Evolutionary conservation across 2,797 vertebrate genomes (phyloP).

Genomic region (Galago senegalensis): DNA sequence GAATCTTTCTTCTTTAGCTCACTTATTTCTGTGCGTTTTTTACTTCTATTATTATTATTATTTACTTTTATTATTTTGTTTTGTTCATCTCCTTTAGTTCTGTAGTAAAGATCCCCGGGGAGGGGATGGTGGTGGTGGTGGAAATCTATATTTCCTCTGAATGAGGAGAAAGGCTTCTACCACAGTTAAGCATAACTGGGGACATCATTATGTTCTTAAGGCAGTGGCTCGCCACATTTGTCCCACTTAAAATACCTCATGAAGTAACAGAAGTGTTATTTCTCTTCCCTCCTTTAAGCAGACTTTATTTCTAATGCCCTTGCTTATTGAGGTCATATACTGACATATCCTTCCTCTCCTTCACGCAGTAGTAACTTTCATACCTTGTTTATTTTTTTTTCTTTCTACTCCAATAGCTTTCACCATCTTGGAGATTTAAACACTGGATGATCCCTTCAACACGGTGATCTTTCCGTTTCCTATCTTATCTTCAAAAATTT

Average conservation of each 20-base stretch:
- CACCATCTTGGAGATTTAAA: neutral
- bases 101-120: neutral
- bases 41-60: neutral
- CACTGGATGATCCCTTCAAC: neutral
- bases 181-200: neutral
- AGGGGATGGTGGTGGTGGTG: too few relatives aligned
- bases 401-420: neutral
- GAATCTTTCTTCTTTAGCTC: slow-evolving; percentile 13
- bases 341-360: rapidly evolving
- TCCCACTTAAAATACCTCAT: neutral
- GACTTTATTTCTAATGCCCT: neutral
- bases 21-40: neutral
- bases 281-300: neutral
- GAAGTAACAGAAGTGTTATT: neutral
- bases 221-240: neutral
- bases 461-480: neutral
- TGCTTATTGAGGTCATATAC: neutral
- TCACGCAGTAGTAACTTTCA: neutral
- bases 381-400: neutral
- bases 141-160: neutral
- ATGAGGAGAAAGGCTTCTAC: neutral
- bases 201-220: neutral
- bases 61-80: slow-evolving; percentile 8
- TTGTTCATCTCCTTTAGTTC: slow-evolving; percentile 28
- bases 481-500: neutral